These are phyloP conservation scores for Zootermopsis nevadensis DNA, from an alignment of 2,888 invertebrate species.

Conservation along the genomic window DNA sequence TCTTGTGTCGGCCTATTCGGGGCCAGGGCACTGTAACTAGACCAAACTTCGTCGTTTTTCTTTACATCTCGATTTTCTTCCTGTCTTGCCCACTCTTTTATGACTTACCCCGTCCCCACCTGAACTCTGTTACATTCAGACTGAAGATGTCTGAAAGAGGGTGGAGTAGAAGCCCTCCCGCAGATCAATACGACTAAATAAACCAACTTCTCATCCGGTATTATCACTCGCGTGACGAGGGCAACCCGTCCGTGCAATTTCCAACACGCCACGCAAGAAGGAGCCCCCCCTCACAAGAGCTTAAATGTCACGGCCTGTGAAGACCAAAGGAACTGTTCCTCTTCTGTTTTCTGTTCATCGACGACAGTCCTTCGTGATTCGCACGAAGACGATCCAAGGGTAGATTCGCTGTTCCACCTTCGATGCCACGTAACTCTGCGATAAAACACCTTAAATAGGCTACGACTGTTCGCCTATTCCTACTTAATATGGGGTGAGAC, in stretches of 20 bases:
- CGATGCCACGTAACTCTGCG: no score
- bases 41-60: no score
- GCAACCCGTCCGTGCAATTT: neutral
- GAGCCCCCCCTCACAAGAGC: no score
- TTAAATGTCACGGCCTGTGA: neutral
- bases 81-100: neutral
- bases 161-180: neutral
- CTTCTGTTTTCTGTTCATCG: no score
- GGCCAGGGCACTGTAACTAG: no score
- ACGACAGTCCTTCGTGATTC: no score
- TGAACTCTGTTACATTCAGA: neutral
- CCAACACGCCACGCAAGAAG: slow-evolving; percentile 1
- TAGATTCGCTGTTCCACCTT: no score
- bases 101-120: neutral
- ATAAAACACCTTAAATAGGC: no score
- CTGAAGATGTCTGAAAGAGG: neutral
- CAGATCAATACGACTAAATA: neutral
- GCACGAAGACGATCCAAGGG: no score
- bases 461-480: no score
- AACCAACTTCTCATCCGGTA: neutral
- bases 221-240: neutral
- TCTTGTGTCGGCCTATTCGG: no score
- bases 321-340: neutral
- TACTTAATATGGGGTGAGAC: no score
- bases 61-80: neutral